phyloP scores from a whole-genome alignment of 2,888 invertebrate genomes.

The Apamea crenata region DNA sequence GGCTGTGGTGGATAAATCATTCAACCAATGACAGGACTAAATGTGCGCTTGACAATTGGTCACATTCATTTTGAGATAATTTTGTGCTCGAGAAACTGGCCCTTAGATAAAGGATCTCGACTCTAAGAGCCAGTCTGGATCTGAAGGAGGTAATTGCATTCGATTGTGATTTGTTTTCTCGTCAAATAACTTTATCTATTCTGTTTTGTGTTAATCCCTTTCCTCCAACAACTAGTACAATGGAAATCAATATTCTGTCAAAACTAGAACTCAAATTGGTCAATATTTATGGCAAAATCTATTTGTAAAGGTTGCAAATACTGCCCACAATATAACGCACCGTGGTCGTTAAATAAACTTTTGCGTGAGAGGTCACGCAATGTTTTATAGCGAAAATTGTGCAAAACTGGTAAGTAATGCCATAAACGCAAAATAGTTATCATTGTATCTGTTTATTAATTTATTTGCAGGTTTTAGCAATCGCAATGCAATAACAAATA shows the following conservation, averaged over 20 bases:
- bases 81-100: no score
- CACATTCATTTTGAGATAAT: no score
- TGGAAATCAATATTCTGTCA: background rate
- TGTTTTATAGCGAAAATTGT: constrained; percentile 14
- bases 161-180: background rate
- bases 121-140: background rate
- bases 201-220: background rate
- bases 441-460: background rate
- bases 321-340: background rate
- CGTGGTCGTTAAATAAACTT: background rate
- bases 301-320: background rate
- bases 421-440: constrained; percentile 1
- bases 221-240: background rate
- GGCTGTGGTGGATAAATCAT: no score
- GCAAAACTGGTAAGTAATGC: constrained; percentile 17
- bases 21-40: no score
- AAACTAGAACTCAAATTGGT: constrained; percentile 13
- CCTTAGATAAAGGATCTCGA: no score
- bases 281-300: background rate
- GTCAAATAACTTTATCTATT: background rate
- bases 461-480: background rate
- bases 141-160: background rate
- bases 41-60: no score
- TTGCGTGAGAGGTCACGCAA: background rate
- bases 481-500: background rate